phyloP scores from a whole-genome alignment of 2,888 invertebrate species.

The Nomada ruficornis region DNA sequence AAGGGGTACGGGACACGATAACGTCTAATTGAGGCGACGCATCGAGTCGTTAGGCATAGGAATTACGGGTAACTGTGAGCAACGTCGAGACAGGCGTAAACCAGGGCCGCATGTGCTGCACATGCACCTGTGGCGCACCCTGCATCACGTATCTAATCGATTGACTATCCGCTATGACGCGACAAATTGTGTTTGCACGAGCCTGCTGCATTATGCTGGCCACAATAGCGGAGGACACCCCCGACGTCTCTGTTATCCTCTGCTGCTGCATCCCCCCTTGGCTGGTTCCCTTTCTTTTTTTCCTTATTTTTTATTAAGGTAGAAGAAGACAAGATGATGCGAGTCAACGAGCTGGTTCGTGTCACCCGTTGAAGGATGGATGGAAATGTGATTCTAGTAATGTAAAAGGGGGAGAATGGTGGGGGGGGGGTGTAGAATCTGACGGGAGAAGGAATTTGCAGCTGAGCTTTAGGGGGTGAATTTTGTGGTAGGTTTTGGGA shows the following conservation, averaged over 20 bases:
- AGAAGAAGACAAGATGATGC: not conserved
- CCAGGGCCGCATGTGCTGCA: constrained; percentile 50
- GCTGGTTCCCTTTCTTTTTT: not conserved
- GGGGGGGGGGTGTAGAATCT: not conserved
- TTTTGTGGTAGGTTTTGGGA: not conserved
- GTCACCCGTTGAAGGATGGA: not conserved
- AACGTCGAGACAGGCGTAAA: constrained; percentile 62
- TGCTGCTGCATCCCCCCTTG: not conserved
- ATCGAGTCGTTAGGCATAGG: constrained; percentile 51
- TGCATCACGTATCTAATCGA: constrained; percentile 74
- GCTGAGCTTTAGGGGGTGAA: not conserved
- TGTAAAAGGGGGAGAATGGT: not conserved
- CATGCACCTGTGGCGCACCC: constrained; percentile 74
- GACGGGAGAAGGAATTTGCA: not conserved
- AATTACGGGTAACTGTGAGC: constrained; percentile 57
- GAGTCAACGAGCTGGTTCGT: constrained; percentile 7
- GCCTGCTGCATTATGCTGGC: constrained; percentile 53
- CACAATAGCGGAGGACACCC: constrained; percentile 47
- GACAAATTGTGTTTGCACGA: constrained; percentile 78
- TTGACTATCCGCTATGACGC: constrained; percentile 79
- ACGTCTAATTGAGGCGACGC: constrained; percentile 51
- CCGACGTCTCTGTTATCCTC: constrained; percentile 4
- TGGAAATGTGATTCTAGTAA: not conserved
- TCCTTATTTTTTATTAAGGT: not conserved
- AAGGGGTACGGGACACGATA: constrained; percentile 21